Base-by-base conservation (phyloP, 53 echinoderm and acorn worm genomes). In the Crossaster papposus region DNA sequence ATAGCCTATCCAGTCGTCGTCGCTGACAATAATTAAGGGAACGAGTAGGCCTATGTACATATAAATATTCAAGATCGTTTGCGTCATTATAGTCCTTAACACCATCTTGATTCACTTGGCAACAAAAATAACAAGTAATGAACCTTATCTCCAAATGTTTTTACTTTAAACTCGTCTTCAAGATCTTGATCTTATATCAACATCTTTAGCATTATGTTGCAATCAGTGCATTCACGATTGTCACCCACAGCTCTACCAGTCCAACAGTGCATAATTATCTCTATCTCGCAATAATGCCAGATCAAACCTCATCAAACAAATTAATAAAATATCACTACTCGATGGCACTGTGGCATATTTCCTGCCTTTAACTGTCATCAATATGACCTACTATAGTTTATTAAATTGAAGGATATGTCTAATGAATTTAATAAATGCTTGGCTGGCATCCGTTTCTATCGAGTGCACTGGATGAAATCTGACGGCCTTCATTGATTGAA, bases 221-320 rank as follows among this genome's bases (percentile, higher is more conserved):
- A 68, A 68, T 68, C 28, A 24, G 7, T 68, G 68, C 24, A 4
- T 68, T 15, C 22, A 65, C 2, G 64, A 81, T 7, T 38, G 38
- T 81, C 81, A 30, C 15, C n/a, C 31, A 34, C 20, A 32, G 63
- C 52, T 30, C 17, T 30, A 15, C 20, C 55, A 30, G 52, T 31
- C 30, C 20, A 51, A 29, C 34, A 62, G 34, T 29, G 28, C 26
- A 80, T 14, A n/a, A 34, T 20, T 14, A 55, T 58, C 34, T n/a
- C n/a, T 4, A 28, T 68, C 68, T 68, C 28, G 24, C 34, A 15
- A 63, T 81, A 62, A 81, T 33, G 63, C 58, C 30, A 74, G 74
- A 81, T 81, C 81, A 81, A 33, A 81, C 20, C 63, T 63, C 81
- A 63, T 63, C 81, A 64, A 58, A 22, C 32, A 23, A 18, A 20